These are phyloP conservation scores for Seladonia tumulorum DNA, from an alignment of 2,888 invertebrate genomes.

Conservation along the genomic window DNA sequence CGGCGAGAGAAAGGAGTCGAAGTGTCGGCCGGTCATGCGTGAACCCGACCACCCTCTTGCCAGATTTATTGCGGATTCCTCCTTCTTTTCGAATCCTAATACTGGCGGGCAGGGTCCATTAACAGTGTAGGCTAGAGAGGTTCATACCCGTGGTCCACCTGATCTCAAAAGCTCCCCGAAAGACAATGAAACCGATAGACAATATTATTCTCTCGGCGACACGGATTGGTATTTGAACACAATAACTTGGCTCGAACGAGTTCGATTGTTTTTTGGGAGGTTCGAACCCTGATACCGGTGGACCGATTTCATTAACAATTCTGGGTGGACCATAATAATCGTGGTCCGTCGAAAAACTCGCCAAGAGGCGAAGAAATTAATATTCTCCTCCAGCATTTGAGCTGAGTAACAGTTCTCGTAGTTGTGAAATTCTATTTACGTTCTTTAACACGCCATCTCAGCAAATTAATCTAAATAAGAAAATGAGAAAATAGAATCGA, in stretches of 20 bases:
- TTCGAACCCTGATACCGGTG: conserved; percentile 67
- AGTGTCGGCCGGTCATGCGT: conserved; percentile 69
- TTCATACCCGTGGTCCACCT: background rate
- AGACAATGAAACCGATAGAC: background rate
- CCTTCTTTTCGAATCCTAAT: conserved; percentile 73
- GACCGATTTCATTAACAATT: background rate
- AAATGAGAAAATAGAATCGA: too few relatives aligned
- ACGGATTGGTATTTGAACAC: background rate
- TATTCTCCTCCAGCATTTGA: too few relatives aligned
- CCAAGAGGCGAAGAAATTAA: background rate
- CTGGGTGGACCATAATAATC: too few relatives aligned
- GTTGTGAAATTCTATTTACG: too few relatives aligned
- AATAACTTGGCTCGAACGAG: background rate
- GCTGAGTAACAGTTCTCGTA: too few relatives aligned
- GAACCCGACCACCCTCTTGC: conserved; percentile 62
- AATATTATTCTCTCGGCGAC: background rate
- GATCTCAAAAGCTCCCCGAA: background rate
- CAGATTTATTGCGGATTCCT: conserved; percentile 76
- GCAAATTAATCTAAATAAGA: too few relatives aligned
- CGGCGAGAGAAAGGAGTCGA: conserved; percentile 24
- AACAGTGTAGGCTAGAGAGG: background rate
- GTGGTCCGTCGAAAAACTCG: background rate
- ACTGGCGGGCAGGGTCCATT: conserved; percentile 30
- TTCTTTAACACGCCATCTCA: too few relatives aligned
- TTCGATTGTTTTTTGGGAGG: background rate